Percentiles rank a stretch among this genome's conserved stretches.
These are phyloP conservation scores for Leptinotarsa tumamoca DNA, from an alignment of 2,888 invertebrate species.

Conservation along the genomic window DNA sequence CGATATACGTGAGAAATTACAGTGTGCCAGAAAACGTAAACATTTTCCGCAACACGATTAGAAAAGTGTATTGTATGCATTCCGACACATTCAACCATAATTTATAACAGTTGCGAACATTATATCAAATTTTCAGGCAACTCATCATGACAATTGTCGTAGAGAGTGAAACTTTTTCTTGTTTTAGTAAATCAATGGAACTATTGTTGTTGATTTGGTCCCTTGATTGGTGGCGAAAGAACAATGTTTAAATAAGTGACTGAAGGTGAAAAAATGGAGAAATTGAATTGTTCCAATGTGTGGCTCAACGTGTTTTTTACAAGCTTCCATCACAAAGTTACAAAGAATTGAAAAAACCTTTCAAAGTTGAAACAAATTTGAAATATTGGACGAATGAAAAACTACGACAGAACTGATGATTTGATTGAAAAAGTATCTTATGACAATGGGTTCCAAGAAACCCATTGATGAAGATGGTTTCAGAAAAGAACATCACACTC, in stretches of 20 bases:
- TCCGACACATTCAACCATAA: neutral
- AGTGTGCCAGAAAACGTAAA: constrained; percentile 54
- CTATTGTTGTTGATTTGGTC: neutral
- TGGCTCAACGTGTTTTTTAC: no score
- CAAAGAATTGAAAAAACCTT: no score
- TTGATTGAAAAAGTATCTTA: no score
- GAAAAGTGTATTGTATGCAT: constrained; percentile 19
- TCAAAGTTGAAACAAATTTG: no score
- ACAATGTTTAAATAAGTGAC: no score
- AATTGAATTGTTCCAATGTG: neutral
- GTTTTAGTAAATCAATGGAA: neutral
- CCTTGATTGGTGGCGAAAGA: neutral
- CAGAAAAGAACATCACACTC: no score
- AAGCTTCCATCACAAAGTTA: no score
- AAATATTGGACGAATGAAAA: no score
- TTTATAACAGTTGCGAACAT: constrained; percentile 2
- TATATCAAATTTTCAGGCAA: constrained; percentile 1
- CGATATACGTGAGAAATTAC: constrained; percentile 62
- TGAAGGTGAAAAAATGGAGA: no score
- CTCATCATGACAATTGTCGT: neutral
- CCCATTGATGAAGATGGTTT: no score
- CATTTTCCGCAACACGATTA: constrained; percentile 37
- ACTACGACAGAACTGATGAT: no score
- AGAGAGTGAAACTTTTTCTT: neutral
- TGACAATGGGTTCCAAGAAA: no score